Evolutionary conservation across 2,113 vertebrate genomes (phyloP).

Genomic region (Crotalus viridis): DNA sequence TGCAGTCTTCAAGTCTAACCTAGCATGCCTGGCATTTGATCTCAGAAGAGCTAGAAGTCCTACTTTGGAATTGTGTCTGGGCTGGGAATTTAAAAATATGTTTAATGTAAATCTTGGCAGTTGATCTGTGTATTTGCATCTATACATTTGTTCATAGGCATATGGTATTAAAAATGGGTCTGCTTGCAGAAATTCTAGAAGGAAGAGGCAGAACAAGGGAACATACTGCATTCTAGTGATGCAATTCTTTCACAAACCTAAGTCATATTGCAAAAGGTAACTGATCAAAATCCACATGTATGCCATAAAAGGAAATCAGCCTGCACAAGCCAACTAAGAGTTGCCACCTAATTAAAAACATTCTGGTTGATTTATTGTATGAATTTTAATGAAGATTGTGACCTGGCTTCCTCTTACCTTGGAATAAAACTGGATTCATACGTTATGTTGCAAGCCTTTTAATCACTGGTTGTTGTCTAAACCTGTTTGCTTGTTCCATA

Average conservation of each 20-base stretch:
- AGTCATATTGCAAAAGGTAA: not conserved
- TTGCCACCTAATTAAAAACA: not conserved
- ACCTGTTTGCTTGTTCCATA: not conserved
- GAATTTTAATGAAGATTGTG: not conserved
- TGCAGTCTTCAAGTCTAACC: constrained; percentile 78
- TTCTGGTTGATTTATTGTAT: not conserved
- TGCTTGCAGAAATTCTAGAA: not conserved
- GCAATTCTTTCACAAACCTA: not conserved
- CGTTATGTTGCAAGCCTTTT: not conserved
- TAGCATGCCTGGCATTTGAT: constrained; percentile 74
- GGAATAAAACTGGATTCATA: not conserved
- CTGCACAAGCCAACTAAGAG: not conserved
- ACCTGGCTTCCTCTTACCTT: not conserved
- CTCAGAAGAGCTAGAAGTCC: constrained; percentile 71
- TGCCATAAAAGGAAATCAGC: not conserved
- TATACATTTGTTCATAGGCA: rapidly evolving
- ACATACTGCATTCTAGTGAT: not conserved
- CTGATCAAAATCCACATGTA: not conserved
- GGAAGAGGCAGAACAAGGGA: not conserved
- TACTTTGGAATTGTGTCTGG: constrained; percentile 64
- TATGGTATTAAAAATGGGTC: not conserved
- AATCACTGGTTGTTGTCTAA: not conserved
- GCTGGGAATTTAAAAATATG: constrained; percentile 60
- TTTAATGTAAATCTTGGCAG: constrained; percentile 42
- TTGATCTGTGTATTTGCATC: rapidly evolving